phyloP scores from a whole-genome alignment of 2,888 invertebrate species.

The Trachelus iudaicus region DNA sequence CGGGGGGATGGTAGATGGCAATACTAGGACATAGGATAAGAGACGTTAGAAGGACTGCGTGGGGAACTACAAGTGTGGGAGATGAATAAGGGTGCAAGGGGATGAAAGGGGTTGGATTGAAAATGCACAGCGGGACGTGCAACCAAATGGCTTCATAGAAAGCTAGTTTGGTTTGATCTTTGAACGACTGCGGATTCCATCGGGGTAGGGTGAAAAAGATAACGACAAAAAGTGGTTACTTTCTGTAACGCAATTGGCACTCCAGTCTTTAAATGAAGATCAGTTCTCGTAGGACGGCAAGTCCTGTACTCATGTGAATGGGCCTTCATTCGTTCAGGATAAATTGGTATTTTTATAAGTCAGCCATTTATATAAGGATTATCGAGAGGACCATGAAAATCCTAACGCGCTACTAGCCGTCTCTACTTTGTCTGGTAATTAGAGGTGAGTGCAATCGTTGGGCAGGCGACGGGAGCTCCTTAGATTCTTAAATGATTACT shows the following conservation, averaged over 20 bases:
- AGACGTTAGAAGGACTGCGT: background rate
- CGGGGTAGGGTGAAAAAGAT: background rate
- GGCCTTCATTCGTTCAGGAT: background rate
- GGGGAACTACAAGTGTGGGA: background rate
- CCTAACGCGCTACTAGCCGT: background rate
- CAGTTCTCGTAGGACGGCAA: slow-evolving; percentile 13
- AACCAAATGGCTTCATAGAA: background rate
- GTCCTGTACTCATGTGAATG: background rate
- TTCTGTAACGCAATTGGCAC: slow-evolving; percentile 24
- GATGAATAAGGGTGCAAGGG: background rate
- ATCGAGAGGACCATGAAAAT: background rate
- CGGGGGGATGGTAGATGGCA: background rate
- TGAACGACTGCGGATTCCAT: background rate
- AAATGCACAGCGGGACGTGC: background rate
- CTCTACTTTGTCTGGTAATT: background rate
- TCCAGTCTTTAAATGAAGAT: slow-evolving; percentile 11
- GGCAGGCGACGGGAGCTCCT: background rate
- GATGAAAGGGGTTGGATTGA: background rate
- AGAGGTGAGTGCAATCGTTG: background rate
- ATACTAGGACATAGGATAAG: background rate
- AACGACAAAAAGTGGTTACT: background rate
- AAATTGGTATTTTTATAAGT: background rate
- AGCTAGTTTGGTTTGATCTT: background rate
- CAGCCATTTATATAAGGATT: background rate
- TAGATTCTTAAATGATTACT: background rate